Evolutionary conservation across 2,888 invertebrate species (phyloP).

Genomic region (Phortica magna): DNA sequence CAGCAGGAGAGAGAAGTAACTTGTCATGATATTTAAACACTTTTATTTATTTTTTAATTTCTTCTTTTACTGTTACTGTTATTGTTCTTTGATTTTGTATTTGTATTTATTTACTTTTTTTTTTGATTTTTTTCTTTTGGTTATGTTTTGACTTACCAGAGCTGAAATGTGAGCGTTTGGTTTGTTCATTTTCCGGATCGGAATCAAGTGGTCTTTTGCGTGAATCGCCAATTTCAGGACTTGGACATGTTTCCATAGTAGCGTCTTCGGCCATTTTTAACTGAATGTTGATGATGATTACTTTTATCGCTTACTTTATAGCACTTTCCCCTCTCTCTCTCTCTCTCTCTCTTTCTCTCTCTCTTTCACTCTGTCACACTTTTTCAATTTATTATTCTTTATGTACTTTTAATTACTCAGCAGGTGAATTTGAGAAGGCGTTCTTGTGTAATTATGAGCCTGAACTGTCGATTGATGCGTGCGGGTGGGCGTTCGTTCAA

Average conservation of each 20-base stretch:
- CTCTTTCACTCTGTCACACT: too few relatives aligned
- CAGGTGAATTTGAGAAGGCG: constrained; percentile 1
- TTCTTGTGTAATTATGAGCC: constrained; percentile 27
- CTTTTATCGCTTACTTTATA: constrained; percentile 27
- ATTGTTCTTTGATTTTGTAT: constrained; percentile 30
- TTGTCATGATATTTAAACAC: background rate
- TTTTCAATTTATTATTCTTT: constrained; percentile 1
- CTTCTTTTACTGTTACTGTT: background rate
- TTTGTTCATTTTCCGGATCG: constrained; percentile 92
- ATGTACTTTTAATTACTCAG: background rate
- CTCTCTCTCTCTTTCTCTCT: background rate
- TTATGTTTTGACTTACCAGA: constrained; percentile 83
- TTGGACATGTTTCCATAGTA: constrained; percentile 96
- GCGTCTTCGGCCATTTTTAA: constrained; percentile 91
- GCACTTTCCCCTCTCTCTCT: background rate
- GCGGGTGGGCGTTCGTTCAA: constrained; percentile 4
- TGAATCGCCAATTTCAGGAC: constrained; percentile 93
- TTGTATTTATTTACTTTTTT: constrained; percentile 35
- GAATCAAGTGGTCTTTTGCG: constrained; percentile 91
- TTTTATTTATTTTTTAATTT: background rate
- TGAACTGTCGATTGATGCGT: constrained; percentile 13
- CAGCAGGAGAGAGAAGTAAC: background rate
- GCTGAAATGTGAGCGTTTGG: constrained; percentile 94
- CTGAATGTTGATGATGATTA: constrained; percentile 58
- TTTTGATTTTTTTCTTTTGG: constrained; percentile 41